phyloP scores from a whole-genome alignment of 1,140 invertebrate genomes.

The Sycophila sp. region DNA sequence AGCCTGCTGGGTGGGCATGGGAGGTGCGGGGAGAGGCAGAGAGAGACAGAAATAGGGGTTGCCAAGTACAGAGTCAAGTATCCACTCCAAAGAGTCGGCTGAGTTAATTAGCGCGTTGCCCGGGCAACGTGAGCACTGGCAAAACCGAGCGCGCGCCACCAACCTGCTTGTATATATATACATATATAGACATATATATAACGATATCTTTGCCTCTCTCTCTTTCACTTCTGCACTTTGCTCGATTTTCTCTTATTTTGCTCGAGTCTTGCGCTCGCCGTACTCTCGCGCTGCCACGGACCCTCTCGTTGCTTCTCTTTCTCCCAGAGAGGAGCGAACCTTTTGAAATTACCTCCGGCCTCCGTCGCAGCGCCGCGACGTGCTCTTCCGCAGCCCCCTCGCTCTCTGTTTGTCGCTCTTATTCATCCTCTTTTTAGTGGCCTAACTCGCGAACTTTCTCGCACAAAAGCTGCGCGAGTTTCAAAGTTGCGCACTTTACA shows the following conservation, averaged over 20 bases:
- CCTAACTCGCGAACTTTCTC: too few relatives aligned
- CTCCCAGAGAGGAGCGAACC: conserved; percentile 25
- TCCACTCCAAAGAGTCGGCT: conserved; percentile 66
- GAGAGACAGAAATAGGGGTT: conserved; percentile 53
- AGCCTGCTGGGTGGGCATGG: conserved; percentile 34
- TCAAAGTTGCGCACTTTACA: too few relatives aligned
- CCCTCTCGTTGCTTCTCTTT: too few relatives aligned
- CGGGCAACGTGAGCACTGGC: conserved; percentile 52
- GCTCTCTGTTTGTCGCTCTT: too few relatives aligned
- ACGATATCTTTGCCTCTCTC: conserved; percentile 43
- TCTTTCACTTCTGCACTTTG: conserved; percentile 20
- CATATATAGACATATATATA: too few relatives aligned
- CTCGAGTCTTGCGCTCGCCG: too few relatives aligned
- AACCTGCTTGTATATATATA: not conserved
- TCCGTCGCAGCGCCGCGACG: too few relatives aligned
- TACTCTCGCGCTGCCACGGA: too few relatives aligned
- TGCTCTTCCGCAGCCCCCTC: too few relatives aligned
- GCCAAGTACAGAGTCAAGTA: conserved; percentile 63
- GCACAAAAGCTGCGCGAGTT: too few relatives aligned
- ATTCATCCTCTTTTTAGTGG: too few relatives aligned
- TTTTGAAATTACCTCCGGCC: conserved; percentile 8
- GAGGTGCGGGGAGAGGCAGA: conserved; percentile 43
- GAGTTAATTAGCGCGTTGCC: conserved; percentile 67
- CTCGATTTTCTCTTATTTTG: conserved; percentile 44
- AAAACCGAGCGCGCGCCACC: conserved; percentile 3